Percentiles rank a stretch among this genome's conserved stretches.
phyloP scores from a whole-genome alignment of 1,140 invertebrate species.

The Varroa destructor region DNA sequence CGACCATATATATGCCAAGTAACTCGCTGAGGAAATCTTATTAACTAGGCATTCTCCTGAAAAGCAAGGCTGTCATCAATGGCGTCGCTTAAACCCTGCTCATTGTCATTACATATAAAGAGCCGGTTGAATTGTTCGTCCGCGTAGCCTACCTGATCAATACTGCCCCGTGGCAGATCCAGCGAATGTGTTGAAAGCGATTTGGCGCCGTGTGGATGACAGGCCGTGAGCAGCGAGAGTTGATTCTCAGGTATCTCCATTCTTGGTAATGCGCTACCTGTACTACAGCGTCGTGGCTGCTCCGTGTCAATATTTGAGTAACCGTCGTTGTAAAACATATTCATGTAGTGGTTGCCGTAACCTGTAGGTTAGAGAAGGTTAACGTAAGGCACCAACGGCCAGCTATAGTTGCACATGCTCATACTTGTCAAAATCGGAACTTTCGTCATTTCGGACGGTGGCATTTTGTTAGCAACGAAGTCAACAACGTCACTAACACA shows the following conservation, averaged over 20 bases:
- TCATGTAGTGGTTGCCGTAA: conserved; percentile 21
- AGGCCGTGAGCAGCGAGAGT: conserved; percentile 13
- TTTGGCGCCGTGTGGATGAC: conserved; percentile 23
- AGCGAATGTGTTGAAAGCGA: conserved; percentile 24
- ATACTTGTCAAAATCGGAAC: background rate
- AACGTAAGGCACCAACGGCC: background rate
- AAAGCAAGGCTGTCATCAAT: too few species aligned
- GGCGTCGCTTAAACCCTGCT: too few species aligned
- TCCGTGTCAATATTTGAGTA: conserved; percentile 12
- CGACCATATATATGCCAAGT: too few species aligned
- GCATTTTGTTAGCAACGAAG: background rate
- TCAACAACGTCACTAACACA: background rate
- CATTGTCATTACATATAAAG: background rate
- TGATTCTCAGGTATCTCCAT: conserved; percentile 27
- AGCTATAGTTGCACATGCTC: background rate
- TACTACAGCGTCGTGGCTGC: conserved; percentile 8
- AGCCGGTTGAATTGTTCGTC: background rate
- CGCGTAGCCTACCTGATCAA: conserved; percentile 10
- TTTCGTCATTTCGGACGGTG: background rate
- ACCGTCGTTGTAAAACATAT: conserved; percentile 26
- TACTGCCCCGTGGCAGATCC: conserved; percentile 22
- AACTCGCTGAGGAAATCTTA: too few species aligned
- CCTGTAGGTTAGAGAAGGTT: background rate
- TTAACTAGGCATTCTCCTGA: too few species aligned
- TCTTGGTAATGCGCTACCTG: conserved; percentile 9